phyloP scores from a whole-genome alignment of 2,113 vertebrate genomes.

The Vicugna pacos region DNA sequence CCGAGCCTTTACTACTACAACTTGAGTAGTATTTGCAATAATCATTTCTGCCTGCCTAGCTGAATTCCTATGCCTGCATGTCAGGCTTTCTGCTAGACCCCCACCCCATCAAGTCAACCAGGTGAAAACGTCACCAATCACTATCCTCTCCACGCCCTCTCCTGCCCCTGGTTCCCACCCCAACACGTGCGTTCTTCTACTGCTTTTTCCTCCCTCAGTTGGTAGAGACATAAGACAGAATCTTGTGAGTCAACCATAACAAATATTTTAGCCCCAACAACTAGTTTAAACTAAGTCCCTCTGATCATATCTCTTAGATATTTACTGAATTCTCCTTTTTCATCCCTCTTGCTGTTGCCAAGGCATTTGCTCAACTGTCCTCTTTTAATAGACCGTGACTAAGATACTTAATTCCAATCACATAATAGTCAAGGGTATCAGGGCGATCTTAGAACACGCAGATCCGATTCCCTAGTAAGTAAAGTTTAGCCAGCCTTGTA shows the following conservation, averaged over 20 bases:
- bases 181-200: neutral
- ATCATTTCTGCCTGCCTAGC: neutral
- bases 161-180: neutral
- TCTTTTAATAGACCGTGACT: neutral
- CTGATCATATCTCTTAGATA: neutral
- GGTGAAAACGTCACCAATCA: neutral
- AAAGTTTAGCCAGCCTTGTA: neutral
- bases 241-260: neutral
- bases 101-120: neutral
- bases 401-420: neutral
- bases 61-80: neutral
- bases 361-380: neutral
- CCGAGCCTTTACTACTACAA: neutral
- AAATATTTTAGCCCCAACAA: neutral
- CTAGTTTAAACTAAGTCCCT: neutral
- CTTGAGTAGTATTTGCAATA: neutral
- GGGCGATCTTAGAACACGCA: neutral
- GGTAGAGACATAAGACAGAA: neutral
- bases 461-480: neutral
- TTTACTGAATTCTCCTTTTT: neutral
- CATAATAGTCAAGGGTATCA: neutral
- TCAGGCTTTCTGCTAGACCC: neutral
- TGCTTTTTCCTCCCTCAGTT: neutral
- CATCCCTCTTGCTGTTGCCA: neutral
- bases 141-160: neutral